Conservation (phyloP, 2,797 vertebrate species). For the Peromyscus aztecus region DNA sequence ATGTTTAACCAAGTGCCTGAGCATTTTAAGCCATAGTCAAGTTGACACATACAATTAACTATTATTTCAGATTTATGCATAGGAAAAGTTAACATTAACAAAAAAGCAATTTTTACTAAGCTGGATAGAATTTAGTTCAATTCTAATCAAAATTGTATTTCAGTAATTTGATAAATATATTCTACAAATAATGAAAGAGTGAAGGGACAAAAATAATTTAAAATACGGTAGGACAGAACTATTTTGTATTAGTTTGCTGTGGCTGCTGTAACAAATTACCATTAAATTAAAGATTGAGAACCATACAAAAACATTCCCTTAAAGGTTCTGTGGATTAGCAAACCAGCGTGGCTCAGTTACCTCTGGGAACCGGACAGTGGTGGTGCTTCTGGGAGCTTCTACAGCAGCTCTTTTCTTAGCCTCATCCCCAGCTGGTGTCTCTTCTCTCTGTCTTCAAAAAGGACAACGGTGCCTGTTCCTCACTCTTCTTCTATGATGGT, state of each 20-base stretch:
- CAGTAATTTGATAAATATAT: not conserved
- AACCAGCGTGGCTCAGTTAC: not conserved
- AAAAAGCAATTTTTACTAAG: conserved; percentile 12
- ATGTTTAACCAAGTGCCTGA: not conserved
- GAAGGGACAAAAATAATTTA: not conserved
- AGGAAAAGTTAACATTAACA: not conserved
- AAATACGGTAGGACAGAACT: not conserved
- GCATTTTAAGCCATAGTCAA: not conserved
- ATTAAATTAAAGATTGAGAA: not conserved
- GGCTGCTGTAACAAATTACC: not conserved
- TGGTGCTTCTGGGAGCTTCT: not conserved
- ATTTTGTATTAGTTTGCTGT: not conserved
- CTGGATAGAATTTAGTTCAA: not conserved
- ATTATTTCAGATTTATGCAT: not conserved
- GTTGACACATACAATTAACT: not conserved
- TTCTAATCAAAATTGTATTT: conserved; percentile 24
- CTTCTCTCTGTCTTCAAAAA: not conserved
- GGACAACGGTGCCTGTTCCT: not conserved
- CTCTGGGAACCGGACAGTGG: not conserved
- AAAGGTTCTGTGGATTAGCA: not conserved
- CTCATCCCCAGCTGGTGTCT: not conserved
- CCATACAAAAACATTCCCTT: not conserved
- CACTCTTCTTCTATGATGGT: not conserved
- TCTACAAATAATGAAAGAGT: not conserved
- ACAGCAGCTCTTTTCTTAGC: not conserved